These are phyloP conservation scores for Lithobates pipiens DNA, from an alignment of 2,797 vertebrate species.

Conservation along the genomic window DNA sequence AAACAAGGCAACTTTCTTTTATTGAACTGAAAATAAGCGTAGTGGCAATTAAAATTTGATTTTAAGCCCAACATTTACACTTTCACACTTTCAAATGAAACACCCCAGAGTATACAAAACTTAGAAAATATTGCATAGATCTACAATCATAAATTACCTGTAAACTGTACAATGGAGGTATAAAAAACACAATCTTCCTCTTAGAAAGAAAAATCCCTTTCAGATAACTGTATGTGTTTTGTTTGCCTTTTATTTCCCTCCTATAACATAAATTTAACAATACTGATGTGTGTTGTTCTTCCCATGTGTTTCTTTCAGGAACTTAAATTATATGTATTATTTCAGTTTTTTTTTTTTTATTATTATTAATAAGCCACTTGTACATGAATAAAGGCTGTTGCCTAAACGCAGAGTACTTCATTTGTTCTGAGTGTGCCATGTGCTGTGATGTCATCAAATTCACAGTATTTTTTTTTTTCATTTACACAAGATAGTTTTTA, in stretches of 20 bases:
- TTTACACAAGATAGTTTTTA: conserved; percentile 77
- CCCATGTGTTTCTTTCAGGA: conserved; percentile 69
- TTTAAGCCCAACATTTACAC: conserved; percentile 9
- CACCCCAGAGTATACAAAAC: neutral
- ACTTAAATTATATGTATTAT: conserved; percentile 77
- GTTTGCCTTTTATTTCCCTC: conserved; percentile 68
- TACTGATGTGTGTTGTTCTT: conserved; percentile 72
- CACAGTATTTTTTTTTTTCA: conserved; percentile 72
- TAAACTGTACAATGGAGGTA: conserved; percentile 68
- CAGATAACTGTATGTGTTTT: conserved; percentile 72
- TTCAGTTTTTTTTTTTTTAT: conserved; percentile 63
- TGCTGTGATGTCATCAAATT: conserved; percentile 75
- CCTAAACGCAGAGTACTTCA: conserved; percentile 79
- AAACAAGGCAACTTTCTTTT: conserved; percentile 83
- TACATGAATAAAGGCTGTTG: conserved; percentile 83
- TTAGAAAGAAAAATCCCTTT: conserved; percentile 69
- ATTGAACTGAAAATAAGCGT: conserved; percentile 71
- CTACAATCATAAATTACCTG: conserved; percentile 73
- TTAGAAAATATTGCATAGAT: neutral
- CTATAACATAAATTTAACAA: conserved; percentile 71
- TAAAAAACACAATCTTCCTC: conserved; percentile 67
- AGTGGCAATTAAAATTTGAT: conserved; percentile 69
- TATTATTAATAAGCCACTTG: conserved; percentile 74
- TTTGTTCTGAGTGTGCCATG: conserved; percentile 77
- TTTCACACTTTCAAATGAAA: conserved; percentile 64